Base-by-base conservation (phyloP, 2,888 invertebrate species). In the Unio pictorum region DNA sequence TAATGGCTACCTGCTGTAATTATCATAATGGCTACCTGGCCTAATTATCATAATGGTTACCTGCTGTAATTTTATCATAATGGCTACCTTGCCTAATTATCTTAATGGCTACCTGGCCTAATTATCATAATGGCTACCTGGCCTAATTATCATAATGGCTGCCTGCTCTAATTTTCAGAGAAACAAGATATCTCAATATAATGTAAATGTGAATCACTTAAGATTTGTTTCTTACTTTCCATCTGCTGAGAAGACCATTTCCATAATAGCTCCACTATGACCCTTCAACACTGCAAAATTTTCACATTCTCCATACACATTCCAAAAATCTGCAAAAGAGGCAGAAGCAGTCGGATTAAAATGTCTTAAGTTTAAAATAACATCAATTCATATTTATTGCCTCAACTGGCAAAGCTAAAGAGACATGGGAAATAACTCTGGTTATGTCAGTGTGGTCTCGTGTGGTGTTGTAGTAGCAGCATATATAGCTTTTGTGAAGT, bases 231-330 rank as follows among this genome's bases (percentile, higher is more conserved):
- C 75, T 74, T 71, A 89, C 88, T 81, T 84, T 60, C 88, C 88
- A 80, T 90, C 90, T 67, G 89, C 86, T n/a, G 87, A 85, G 72
- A 86, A 92, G 62, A 91, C 90, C 17, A 99, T 91, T 89, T 99
- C 98, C 94, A 97, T 94, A 2, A 99, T 92, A 3, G 98, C 97
- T 1, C 99, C 99, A 0, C 95, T 95, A 91, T 99, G 99, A 0
- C 98, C 98, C 68, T 93, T 87, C 93, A 99, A 93, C 28, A 95
- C 94, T 84, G 96, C 95, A 78, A 98, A 94, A 89, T 99, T 99
- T 86, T 99, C 98, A 91, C 99, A 99, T 88, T 99, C 98, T 0
- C 97, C 99, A 87, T 97, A 98, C 1, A 98, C 97, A 89, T 95
- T 96, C 99, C 99, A 99, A 77, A 99, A 91, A 90, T 90, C 92